Base-by-base conservation (phyloP, 2,888 invertebrate species). In the Agrilus biguttatus region DNA sequence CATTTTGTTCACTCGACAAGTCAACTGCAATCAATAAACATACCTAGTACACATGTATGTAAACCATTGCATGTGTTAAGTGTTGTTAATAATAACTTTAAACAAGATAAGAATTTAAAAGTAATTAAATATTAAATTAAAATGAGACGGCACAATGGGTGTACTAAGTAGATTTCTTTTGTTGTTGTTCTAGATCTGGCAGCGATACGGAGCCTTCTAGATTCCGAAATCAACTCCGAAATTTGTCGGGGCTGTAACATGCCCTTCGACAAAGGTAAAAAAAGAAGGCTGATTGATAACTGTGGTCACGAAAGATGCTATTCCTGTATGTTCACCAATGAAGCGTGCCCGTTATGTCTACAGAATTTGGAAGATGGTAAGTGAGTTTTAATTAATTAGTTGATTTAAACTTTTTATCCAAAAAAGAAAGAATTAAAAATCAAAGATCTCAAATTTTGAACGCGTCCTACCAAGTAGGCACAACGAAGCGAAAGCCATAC, bases 271-370 rank as follows among this genome's bases (percentile, higher is more conserved):
- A 90, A 91, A 70, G 92, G 92, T 67, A 93, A 92, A 71, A 91
- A 92, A 70, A 80, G 93, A 68, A 84, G 88, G 65, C 74, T 95
- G 60, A 91, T 92, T 63, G 93, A 95, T 72, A 83, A 88, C 48
- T 95, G 93, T 69, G 92, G 93, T 53, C 93, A 95, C 75, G 92
- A 92, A 65, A 74, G 91, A 49, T 93, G 93, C 68, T 92, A 92
- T 74, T 83, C 89, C 53, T 93, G 93, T 69, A 84, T 92, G 79
- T 90, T 91, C 72, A 81, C 82, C 56, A 89, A 85, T 72, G 89
- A 90, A 67, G 78, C 82, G 50, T 95, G 95, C 66, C 91, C 91
- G 33, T 73, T 91, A 51, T 93, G 93, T 66, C 40, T 48, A 23
- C 49, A 41, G 69, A 71, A 42, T 38, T 39, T 41, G 48, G 47